Conservation (phyloP, 2,113 vertebrate species). For the Myotis brandtii region DNA sequence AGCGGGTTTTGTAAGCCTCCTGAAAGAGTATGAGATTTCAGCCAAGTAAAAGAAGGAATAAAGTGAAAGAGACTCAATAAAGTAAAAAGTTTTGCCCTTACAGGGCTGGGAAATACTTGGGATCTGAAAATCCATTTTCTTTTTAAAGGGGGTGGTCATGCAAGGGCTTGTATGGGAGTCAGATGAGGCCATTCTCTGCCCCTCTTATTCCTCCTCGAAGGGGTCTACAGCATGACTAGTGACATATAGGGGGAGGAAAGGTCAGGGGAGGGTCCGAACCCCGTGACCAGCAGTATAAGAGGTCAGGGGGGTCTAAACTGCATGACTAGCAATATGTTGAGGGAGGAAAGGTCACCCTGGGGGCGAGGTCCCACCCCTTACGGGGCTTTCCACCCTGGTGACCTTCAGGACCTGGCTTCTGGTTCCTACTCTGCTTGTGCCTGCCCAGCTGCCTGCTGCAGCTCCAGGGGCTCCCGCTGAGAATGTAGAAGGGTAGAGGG, state of each 20-base stretch:
- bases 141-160: neutral
- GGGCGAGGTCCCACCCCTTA: neutral
- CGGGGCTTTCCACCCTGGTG: neutral
- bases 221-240: neutral
- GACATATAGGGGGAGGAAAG: neutral
- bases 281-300: neutral
- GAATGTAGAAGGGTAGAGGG: neutral
- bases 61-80: constrained; percentile 52
- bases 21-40: constrained; percentile 60
- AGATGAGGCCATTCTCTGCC: neutral
- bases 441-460: neutral
- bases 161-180: neutral
- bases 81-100: constrained; percentile 32
- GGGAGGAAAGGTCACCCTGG: neutral
- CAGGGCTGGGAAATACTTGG: neutral
- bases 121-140: constrained; percentile 59
- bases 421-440: neutral
- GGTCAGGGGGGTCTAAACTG: neutral
- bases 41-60: constrained; percentile 63
- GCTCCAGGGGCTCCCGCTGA: neutral
- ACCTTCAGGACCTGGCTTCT: neutral
- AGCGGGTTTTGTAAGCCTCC: constrained; percentile 48
- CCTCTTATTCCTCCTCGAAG: neutral
- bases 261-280: neutral
- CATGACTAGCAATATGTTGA: neutral